Evolutionary conservation across 2,797 vertebrate genomes (phyloP).

Genomic region (Molossus alvarezi): DNA sequence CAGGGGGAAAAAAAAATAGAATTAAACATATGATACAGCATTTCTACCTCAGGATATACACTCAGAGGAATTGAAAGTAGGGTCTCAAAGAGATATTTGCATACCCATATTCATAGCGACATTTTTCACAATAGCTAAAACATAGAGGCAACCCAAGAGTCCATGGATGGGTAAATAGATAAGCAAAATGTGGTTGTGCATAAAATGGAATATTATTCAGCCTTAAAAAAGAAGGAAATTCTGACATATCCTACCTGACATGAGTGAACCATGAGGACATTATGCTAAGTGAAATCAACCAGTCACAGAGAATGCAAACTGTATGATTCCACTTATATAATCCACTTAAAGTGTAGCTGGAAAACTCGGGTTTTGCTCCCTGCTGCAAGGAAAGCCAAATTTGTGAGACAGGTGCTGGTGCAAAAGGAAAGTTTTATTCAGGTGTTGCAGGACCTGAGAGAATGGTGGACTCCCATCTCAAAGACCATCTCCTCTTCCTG

Average conservation of each 20-base stretch:
- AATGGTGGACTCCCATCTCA: too few relatives aligned
- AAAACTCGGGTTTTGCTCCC: too few relatives aligned
- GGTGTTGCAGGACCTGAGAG: too few relatives aligned
- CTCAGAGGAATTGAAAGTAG: background rate
- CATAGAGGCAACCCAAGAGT: background rate
- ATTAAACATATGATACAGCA: background rate
- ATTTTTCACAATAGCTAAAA: background rate
- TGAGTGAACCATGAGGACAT: background rate
- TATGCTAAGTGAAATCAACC: constrained; percentile 29
- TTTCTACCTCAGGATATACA: background rate
- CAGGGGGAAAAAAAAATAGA: background rate
- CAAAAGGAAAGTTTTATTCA: too few relatives aligned
- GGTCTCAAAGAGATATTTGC: background rate
- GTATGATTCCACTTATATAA: background rate
- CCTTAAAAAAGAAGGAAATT: background rate
- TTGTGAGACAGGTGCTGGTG: too few relatives aligned
- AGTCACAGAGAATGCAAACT: background rate
- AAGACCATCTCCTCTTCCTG: too few relatives aligned
- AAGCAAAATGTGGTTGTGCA: background rate
- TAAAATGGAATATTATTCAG: background rate
- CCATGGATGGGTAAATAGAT: background rate
- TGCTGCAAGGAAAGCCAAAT: too few relatives aligned
- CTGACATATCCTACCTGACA: background rate
- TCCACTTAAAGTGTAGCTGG: background rate
- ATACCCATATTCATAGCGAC: background rate